Percentiles rank a stretch among this genome's conserved stretches.
These are phyloP conservation scores for Motacilla tschutschensis DNA, from an alignment of 2,113 vertebrate species.

Conservation along the genomic window DNA sequence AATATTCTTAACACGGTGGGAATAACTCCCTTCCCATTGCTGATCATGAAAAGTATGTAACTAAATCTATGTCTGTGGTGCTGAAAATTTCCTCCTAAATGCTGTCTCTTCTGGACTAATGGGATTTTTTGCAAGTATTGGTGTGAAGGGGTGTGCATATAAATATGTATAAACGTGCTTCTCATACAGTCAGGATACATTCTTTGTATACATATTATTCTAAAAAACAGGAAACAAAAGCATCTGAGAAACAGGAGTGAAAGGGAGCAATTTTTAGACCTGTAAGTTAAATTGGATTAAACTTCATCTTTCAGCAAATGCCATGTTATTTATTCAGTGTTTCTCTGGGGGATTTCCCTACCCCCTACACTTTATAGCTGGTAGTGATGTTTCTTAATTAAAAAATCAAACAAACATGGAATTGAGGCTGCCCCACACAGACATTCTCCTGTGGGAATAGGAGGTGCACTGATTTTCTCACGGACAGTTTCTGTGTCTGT, in stretches of 20 bases:
- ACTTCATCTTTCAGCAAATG: conserved; percentile 53
- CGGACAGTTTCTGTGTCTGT: neutral
- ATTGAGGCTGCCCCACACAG: neutral
- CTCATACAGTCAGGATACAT: neutral
- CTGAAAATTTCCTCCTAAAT: conserved; percentile 29
- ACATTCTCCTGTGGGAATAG: neutral
- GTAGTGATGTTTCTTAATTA: conserved; percentile 39
- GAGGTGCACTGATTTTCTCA: neutral
- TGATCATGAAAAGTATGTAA: neutral
- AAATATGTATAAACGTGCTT: neutral
- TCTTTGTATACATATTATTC: neutral
- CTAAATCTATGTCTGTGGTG: conserved; percentile 13
- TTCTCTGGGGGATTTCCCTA: conserved; percentile 7
- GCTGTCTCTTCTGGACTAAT: conserved; percentile 7
- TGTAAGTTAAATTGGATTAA: conserved; percentile 32
- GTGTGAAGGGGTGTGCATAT: neutral
- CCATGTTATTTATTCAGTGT: conserved; percentile 33
- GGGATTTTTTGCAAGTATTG: conserved; percentile 14
- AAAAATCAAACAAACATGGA: conserved; percentile 32
- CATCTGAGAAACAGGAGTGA: neutral
- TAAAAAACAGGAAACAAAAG: conserved; percentile 5
- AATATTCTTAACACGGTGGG: conserved; percentile 9
- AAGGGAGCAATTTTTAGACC: conserved; percentile 4
- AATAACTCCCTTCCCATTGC: neutral
- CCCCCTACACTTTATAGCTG: neutral